Evolutionary conservation across 2,888 invertebrate genomes (phyloP), one percentile per base, ranked within the genome.

Genomic region (Brenthis ino): DNA sequence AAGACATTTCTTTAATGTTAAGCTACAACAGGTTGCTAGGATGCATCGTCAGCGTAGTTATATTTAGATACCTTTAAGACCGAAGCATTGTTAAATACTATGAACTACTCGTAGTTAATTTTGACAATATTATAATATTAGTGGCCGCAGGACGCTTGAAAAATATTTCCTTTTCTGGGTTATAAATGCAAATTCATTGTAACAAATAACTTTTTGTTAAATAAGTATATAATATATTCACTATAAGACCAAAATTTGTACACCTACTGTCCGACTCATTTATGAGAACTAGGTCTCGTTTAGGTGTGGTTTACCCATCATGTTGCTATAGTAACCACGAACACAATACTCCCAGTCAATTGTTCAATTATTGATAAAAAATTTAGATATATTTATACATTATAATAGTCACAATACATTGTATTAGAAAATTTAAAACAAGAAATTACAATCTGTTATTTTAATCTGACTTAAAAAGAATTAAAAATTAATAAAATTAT

Each of bases 281-380:
- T 28, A 75, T 54, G 50, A 64, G 77, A 86, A 86, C 82, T 85
- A 77, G 85, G 86, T 80, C 82, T 81, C 79, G 72, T 73, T 72
- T 78, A 88, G 89, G 89, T 84, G 89, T 89, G 89, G 91, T 88
- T 84, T 83, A 85, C 82, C 81, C 82, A 54, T 14, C 79, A 77
- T 72, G 87, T 91, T 78, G 77, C 81, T 80, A 88, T 89, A 79
- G 86, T 72, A 82, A 91, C 89, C 53, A 72, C 82, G 83, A 87
- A 86, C 84, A 91, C 89, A 91, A 85, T 85, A 81, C 80, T 69
- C 67, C 74, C 74, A 77, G 77, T 80, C 77, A 79, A 77, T 75
- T 75, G 77, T 77, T 82, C 76, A 80, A 79, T 85, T 91, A 91
- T 91, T 88, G 91, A 91, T 80, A 85, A 86, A 89, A 88, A 90